A percentile compares a stretch with the other conserved stretches of the same genome.
Evolutionary conservation across 1,140 invertebrate species (phyloP).

Genomic region (Subanguina moxae): DNA sequence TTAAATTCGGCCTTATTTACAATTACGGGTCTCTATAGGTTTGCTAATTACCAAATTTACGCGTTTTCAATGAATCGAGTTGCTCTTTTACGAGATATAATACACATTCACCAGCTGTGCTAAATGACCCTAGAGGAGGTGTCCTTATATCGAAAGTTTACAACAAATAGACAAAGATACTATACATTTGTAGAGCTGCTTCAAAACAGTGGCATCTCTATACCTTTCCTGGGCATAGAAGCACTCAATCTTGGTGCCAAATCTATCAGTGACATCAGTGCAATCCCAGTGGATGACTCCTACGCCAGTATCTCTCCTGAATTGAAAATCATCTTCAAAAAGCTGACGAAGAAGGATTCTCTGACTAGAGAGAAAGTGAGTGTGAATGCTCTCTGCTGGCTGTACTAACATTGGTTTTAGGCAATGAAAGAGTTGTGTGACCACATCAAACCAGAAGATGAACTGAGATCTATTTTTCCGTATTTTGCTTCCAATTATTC

Average conservation of each 20-base stretch:
- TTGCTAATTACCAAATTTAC: no score
- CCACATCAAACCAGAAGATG: slow-evolving; percentile 6
- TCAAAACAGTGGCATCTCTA: slow-evolving; percentile 21
- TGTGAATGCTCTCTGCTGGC: neutral
- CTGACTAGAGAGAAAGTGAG: slow-evolving; percentile 40
- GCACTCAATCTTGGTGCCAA: neutral
- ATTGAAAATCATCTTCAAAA: slow-evolving; percentile 38
- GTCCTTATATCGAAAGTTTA: no score
- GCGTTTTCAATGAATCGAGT: no score
- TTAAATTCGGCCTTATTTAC: no score
- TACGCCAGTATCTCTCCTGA: slow-evolving; percentile 33
- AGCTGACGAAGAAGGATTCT: slow-evolving; percentile 36
- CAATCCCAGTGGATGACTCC: neutral
- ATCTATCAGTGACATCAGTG: neutral
- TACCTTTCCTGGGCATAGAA: slow-evolving; percentile 26
- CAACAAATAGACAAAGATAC: no score
- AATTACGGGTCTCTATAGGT: no score
- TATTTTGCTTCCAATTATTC: slow-evolving; percentile 24
- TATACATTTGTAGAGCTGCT: slow-evolving; percentile 2
- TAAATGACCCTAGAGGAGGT: no score
- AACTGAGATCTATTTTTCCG: slow-evolving; percentile 11
- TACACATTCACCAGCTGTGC: no score
- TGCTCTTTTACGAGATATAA: no score
- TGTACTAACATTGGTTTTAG: neutral
- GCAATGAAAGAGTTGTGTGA: slow-evolving; percentile 24